Evolutionary conservation across 53 echinoderm and acorn worm genomes (phyloP).

Genomic region (Zoroaster sp.): DNA sequence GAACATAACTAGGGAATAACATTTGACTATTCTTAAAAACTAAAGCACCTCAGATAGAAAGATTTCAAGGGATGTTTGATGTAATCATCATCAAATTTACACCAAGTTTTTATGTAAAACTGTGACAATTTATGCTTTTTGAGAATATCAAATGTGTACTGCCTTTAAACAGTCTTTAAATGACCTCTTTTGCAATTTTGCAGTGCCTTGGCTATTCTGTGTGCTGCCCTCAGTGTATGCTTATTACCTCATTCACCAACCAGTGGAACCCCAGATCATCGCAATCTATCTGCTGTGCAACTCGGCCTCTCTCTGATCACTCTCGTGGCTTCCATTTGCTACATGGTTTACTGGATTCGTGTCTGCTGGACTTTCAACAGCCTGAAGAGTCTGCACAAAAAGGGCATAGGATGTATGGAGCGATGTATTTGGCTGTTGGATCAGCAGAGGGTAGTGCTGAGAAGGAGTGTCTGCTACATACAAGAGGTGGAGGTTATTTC

Average conservation of each 20-base stretch:
- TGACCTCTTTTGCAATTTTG: not conserved
- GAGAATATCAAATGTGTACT: too few species aligned
- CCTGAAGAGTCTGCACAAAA: conserved; percentile 22
- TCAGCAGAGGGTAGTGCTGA: conserved; percentile 48
- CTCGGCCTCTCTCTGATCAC: not conserved
- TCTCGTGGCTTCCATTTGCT: not conserved
- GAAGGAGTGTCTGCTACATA: conserved; percentile 63
- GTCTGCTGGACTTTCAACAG: conserved; percentile 7
- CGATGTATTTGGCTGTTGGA: conserved; percentile 26
- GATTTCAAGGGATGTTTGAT: too few species aligned
- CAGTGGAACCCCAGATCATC: not conserved
- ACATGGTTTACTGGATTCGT: not conserved
- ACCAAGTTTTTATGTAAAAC: too few species aligned
- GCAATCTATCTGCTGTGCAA: not conserved
- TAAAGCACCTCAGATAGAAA: too few species aligned
- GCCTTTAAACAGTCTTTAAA: not conserved
- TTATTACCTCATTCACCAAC: not conserved
- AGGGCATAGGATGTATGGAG: not conserved
- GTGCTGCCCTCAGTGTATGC: not conserved
- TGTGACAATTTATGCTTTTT: too few species aligned
- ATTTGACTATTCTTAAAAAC: too few species aligned
- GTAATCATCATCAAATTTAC: too few species aligned
- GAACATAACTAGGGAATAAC: too few species aligned
- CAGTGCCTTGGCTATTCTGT: conserved; percentile 24
- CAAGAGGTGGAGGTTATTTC: conserved; percentile 88